Evolutionary conservation across 1,140 invertebrate species (phyloP), one percentile per base, ranked within the genome.

Genomic region (Trissolcus basalis): DNA sequence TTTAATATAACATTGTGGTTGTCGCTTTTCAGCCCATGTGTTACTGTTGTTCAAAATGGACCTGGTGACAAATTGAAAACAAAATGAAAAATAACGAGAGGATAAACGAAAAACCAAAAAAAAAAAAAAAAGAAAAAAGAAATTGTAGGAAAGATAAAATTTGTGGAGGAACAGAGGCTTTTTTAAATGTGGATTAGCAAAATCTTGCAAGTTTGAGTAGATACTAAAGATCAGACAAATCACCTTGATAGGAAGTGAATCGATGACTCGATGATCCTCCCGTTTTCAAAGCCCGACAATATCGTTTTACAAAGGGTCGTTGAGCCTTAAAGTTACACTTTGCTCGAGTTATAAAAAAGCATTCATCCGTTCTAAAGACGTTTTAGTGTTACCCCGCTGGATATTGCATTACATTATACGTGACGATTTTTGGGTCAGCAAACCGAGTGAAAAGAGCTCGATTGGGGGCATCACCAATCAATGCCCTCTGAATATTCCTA

Each of bases 401-500:
- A 44, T 77, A 63, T 71, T 68, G 63, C 35, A 43, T 77, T 77
- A 63, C 67, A 13, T 63, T 68, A 53, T 27, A 68, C 69, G 72
- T 71, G 63, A 27, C 59, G 14, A 58, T 77, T 77, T 77, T 72
- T 72, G 69, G 69, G 75, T 77, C 75, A 77, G 33, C 51, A 49
- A 53, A 13, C 72, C 60, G 32, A 54, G 27, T 72, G 54, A 72
- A 77, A 67, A 59, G 56, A 33, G 44, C 49, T 33, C 50, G 60
- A 70, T 76, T 60, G 56, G 61, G 39, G 56, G 32, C 27, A 45
- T 53, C 49, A 43, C 50, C 74, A 77, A 77, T 72, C 68, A 72
- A 72, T 77, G 61, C 63, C 47, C 67, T 36, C 71, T 71, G 68
- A 72, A 77, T 72, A 77, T 77, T 77, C 64, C 59, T 77, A 58